Conservation (phyloP, 2,113 vertebrate genomes). For the Rhynchopsitta pachyrhyncha region DNA sequence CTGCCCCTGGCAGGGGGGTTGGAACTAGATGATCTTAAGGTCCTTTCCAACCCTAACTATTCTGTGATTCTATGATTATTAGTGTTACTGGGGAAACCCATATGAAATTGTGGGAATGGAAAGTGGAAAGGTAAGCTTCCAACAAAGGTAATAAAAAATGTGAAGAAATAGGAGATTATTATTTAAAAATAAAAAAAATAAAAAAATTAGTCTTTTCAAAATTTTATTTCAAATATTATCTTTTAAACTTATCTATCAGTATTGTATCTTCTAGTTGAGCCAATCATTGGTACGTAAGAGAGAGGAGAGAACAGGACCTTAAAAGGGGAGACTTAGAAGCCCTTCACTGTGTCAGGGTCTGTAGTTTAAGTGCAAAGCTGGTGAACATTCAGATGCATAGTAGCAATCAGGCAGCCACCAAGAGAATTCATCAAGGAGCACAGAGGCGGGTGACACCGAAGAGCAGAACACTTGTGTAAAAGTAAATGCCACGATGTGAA, state of each 20-base stretch:
- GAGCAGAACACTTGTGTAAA: background rate
- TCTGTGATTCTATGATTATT: background rate
- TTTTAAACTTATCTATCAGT: background rate
- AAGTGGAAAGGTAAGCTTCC: background rate
- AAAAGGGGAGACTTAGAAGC: background rate
- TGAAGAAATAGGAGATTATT: background rate
- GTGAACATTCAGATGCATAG: background rate
- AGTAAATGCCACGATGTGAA: background rate
- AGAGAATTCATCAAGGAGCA: background rate
- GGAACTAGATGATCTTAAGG: no score
- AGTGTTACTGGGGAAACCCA: background rate
- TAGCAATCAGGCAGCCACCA: background rate
- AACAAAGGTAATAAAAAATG: background rate
- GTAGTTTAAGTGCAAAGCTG: background rate
- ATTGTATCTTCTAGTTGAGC: background rate
- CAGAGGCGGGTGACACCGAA: background rate
- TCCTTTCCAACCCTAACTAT: no score
- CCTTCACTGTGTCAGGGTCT: background rate
- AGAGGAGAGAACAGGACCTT: background rate
- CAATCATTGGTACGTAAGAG: background rate
- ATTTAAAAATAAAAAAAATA: background rate
- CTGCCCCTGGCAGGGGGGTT: no score
- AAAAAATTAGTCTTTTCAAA: background rate
- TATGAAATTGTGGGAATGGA: background rate
- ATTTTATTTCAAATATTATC: background rate